Percentiles rank a stretch among this genome's conserved stretches.
These are phyloP conservation scores for Nomia melanderi DNA, from an alignment of 1,140 invertebrate genomes.

Conservation along the genomic window DNA sequence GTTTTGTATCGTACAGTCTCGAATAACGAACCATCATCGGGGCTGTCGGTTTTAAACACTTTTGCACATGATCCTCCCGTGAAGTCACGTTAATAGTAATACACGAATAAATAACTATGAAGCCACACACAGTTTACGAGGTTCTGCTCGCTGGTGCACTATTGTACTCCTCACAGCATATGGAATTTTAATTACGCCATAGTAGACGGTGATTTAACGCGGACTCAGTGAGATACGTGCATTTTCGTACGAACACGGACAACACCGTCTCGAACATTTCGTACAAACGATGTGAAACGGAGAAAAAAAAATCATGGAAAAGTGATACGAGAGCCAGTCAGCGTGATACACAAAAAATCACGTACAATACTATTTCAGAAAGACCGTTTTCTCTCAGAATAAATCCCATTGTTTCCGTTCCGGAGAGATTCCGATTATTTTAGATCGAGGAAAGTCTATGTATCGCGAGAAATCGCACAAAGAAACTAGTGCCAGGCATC, in stretches of 20 bases:
- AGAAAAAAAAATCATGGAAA: background rate
- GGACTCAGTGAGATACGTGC: background rate
- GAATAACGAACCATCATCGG: constrained; percentile 28
- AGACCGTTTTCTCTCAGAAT: background rate
- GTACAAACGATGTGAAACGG: background rate
- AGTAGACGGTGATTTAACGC: constrained; percentile 3
- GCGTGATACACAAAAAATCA: constrained; percentile 18
- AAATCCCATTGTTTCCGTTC: constrained; percentile 9
- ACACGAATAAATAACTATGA: constrained; percentile 1
- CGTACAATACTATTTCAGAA: background rate
- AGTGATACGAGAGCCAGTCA: constrained; percentile 7
- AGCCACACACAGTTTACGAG: background rate
- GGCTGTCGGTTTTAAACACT: constrained; percentile 25
- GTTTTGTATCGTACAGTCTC: constrained; percentile 28
- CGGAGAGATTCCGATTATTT: background rate
- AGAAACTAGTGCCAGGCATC: constrained; percentile 1
- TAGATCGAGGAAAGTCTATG: background rate
- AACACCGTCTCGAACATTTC: constrained; percentile 17
- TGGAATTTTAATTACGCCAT: constrained; percentile 41
- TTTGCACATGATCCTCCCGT: constrained; percentile 13
- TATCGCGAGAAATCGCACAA: background rate
- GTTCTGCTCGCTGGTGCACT: background rate
- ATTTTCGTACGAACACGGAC: background rate
- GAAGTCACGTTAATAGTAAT: constrained; percentile 18
- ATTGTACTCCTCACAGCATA: constrained; percentile 26